phyloP scores from a whole-genome alignment of 2,113 vertebrate genomes.

The Phylloscopus whistleri region DNA sequence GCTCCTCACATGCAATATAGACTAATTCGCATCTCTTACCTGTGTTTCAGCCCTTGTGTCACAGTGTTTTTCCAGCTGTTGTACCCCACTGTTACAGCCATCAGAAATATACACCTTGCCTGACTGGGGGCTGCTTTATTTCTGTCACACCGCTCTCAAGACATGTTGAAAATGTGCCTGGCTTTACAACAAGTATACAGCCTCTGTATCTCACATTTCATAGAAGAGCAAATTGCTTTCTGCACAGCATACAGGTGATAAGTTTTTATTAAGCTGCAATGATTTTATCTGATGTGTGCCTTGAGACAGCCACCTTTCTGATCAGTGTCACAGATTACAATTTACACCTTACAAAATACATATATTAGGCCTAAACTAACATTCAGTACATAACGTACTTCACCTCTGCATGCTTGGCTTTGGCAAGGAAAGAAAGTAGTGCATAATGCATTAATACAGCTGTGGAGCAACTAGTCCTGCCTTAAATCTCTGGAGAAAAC shows the following conservation, averaged over 20 bases:
- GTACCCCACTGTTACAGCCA: not conserved
- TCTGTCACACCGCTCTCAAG: not conserved
- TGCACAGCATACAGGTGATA: not conserved
- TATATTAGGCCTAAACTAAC: not conserved
- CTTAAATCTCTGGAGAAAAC: not conserved
- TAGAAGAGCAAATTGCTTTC: not conserved
- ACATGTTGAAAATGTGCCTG: not conserved
- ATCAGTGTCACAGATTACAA: not conserved
- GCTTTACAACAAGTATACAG: not conserved
- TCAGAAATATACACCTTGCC: not conserved
- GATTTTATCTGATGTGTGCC: not conserved
- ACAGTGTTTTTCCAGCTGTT: not conserved
- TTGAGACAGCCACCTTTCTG: not conserved
- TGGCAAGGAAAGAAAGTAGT: not conserved
- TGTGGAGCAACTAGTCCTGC: not conserved
- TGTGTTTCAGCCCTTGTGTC: not conserved
- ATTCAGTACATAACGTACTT: rapidly evolving
- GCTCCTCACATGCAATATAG: not conserved
- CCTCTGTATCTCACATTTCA: not conserved
- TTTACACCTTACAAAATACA: not conserved
- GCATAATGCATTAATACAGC: not conserved
- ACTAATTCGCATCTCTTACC: not conserved
- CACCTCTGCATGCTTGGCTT: not conserved
- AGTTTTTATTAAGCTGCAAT: conserved; percentile 17
- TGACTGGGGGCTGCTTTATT: not conserved